These are phyloP conservation scores for Petrocephalus microphthalmus DNA, from an alignment of 2,113 vertebrate genomes.

Conservation along the genomic window DNA sequence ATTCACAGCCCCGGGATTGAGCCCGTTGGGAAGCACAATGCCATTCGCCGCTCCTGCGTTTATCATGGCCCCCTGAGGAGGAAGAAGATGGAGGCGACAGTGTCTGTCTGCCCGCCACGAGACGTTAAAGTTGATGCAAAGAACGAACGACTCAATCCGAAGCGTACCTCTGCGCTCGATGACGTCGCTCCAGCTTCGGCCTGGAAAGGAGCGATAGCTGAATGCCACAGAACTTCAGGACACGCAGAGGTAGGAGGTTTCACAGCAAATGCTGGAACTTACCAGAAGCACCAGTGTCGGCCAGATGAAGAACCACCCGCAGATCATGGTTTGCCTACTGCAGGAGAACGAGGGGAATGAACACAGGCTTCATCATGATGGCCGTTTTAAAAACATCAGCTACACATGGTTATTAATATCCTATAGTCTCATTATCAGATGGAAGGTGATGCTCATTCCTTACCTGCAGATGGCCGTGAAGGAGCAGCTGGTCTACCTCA, in stretches of 20 bases:
- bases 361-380: neutral
- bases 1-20: slow-evolving; percentile 38
- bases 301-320: slow-evolving; percentile 42
- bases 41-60: slow-evolving; percentile 37
- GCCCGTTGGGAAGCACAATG: slow-evolving; percentile 38
- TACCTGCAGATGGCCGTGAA: neutral
- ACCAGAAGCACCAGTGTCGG: slow-evolving; percentile 29
- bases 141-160: neutral
- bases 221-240: neutral
- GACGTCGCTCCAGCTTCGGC: slow-evolving; percentile 43
- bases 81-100: neutral
- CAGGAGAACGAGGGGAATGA: neutral
- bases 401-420: neutral
- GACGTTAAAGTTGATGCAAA: neutral
- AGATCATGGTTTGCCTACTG: slow-evolving; percentile 40
- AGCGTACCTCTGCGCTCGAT: slow-evolving; percentile 47
- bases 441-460: neutral
- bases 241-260: neutral
- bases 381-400: neutral
- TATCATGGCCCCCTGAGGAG: slow-evolving; percentile 14
- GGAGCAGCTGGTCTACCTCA: neutral
- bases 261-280: neutral
- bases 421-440: neutral
- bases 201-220: neutral
- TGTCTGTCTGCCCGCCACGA: neutral